Evolutionary conservation across 2,797 vertebrate genomes (phyloP).

Genomic region (Ceyx erithaca): DNA sequence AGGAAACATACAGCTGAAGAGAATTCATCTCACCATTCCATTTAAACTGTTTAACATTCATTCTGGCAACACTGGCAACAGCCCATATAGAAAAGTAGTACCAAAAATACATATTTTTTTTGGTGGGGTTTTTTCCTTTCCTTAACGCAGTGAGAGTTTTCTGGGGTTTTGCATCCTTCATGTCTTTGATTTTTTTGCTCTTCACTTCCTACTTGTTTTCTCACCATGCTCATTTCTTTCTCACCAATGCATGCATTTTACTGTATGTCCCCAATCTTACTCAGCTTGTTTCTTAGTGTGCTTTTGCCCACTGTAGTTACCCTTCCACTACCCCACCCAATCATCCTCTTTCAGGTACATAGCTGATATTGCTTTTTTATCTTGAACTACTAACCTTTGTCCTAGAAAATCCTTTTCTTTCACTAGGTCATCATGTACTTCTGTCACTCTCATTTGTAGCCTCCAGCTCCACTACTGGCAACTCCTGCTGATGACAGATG

Average conservation of each 20-base stretch:
- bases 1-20: background rate
- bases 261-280: background rate
- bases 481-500: constrained; percentile 63
- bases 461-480: constrained; percentile 52
- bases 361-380: constrained; percentile 6
- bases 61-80: constrained; percentile 2
- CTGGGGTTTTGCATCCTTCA: background rate
- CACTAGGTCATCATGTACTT: constrained; percentile 50
- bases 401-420: constrained; percentile 45
- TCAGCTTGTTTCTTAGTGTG: background rate
- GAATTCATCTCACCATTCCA: constrained; percentile 3
- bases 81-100: background rate
- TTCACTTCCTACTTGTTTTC: background rate
- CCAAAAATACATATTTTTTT: background rate
- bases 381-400: background rate
- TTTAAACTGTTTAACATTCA: constrained; percentile 25
- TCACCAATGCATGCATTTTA: background rate
- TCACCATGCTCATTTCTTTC: background rate
- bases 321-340: background rate
- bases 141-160: background rate
- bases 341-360: background rate
- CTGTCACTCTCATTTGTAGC: constrained; percentile 49
- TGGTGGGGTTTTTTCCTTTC: background rate
- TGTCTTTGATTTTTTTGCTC: background rate
- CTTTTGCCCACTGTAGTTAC: background rate